Evolutionary conservation across 92 coral and sea anemone genomes (phyloP).

Genomic region (Palythoa heliodiscus): DNA sequence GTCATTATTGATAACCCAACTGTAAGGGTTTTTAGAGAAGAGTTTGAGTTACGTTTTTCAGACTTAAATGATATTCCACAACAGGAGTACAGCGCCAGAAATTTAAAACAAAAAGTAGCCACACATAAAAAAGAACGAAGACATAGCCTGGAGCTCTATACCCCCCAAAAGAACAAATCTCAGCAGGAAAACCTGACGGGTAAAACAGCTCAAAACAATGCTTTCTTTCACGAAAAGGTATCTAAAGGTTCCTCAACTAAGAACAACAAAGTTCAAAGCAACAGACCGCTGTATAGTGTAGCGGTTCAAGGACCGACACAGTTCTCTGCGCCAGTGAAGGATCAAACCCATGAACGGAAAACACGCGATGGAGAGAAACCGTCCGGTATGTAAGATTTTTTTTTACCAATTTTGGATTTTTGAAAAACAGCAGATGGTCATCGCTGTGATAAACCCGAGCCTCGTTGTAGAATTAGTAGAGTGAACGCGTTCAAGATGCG

Average conservation of each 20-base stretch:
- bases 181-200: not conserved
- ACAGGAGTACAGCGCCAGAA: not conserved
- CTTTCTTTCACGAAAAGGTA: not conserved
- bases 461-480: too few species aligned
- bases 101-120: not conserved
- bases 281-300: not conserved
- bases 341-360: not conserved
- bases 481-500: too few species aligned
- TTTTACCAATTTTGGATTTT: not conserved
- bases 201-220: not conserved
- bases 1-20: conserved; percentile 75
- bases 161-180: not conserved
- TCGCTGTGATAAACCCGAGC: not conserved
- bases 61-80: not conserved
- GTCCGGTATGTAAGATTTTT: not conserved
- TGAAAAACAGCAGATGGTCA: too few species aligned
- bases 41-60: conserved; percentile 63
- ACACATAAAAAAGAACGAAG: not conserved
- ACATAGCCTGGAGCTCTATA: not conserved
- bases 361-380: not conserved
- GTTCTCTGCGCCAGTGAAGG: not conserved
- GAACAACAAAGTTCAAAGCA: not conserved
- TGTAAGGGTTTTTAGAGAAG: conserved; percentile 54
- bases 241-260: not conserved
- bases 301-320: not conserved